Evolutionary conservation across 1,140 invertebrate genomes (phyloP).

Genomic region (Drosophila santomea): DNA sequence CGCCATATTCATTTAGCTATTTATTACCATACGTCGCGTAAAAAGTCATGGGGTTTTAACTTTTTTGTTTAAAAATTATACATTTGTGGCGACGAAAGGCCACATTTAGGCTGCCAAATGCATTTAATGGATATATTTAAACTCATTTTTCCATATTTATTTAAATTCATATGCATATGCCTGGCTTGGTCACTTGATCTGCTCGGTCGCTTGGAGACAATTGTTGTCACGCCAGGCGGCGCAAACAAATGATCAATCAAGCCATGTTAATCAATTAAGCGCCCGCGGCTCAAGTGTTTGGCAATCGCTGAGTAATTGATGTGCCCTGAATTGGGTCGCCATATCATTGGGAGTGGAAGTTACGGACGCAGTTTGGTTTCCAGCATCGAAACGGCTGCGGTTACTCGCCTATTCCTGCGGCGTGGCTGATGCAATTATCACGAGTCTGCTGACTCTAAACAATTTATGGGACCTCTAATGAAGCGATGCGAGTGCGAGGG

Average conservation of each 20-base stretch:
- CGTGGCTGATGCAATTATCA: slow-evolving; percentile 44
- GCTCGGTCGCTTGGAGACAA: slow-evolving; percentile 59
- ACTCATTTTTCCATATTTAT: slow-evolving; percentile 2
- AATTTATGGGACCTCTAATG: slow-evolving; percentile 42
- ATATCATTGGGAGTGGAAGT: neutral
- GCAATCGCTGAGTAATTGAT: slow-evolving; percentile 81
- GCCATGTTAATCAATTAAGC: slow-evolving; percentile 68
- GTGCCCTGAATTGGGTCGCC: slow-evolving; percentile 64
- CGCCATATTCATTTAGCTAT: neutral
- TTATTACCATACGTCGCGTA: neutral
- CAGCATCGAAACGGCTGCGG: slow-evolving; percentile 12
- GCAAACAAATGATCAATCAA: slow-evolving; percentile 82
- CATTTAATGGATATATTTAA: neutral
- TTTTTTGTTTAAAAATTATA: neutral
- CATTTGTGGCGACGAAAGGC: too few species aligned
- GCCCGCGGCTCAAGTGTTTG: slow-evolving; percentile 72
- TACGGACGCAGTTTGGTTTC: neutral
- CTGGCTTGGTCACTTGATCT: slow-evolving; percentile 45
- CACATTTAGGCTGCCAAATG: neutral
- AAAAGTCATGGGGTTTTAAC: neutral
- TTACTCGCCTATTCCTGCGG: slow-evolving; percentile 12
- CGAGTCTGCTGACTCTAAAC: slow-evolving; percentile 35
- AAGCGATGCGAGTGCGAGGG: slow-evolving; percentile 20
- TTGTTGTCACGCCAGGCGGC: slow-evolving; percentile 64
- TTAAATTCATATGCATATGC: slow-evolving; percentile 24